These are phyloP conservation scores for Melanotaenia duboulayi DNA, from an alignment of 2,113 vertebrate species.

Conservation along the genomic window DNA sequence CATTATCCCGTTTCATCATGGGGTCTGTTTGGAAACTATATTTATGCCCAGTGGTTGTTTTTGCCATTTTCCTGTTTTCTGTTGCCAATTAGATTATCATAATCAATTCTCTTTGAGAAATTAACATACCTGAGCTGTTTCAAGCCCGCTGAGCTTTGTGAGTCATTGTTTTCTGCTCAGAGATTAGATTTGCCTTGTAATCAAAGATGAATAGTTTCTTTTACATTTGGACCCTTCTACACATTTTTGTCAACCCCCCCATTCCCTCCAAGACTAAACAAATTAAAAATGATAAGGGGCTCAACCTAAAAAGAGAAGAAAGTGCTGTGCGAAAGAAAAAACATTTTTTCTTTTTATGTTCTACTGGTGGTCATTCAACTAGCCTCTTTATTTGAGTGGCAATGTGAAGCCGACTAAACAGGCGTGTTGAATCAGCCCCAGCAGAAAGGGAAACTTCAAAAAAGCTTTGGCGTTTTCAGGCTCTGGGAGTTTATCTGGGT, in stretches of 20 bases:
- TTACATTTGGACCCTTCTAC: slow-evolving; percentile 47
- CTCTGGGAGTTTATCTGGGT: slow-evolving; percentile 70
- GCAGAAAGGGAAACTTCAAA: slow-evolving; percentile 69
- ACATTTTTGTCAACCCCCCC: slow-evolving; percentile 57
- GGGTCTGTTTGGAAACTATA: slow-evolving; percentile 33
- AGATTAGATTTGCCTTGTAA: slow-evolving; percentile 74
- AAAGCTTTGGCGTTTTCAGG: slow-evolving; percentile 44
- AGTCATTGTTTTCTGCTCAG: slow-evolving; percentile 51
- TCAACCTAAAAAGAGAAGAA: slow-evolving; percentile 46
- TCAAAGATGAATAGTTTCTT: slow-evolving; percentile 68
- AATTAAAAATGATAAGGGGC: slow-evolving; percentile 59
- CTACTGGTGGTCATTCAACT: slow-evolving; percentile 73
- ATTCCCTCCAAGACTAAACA: slow-evolving; percentile 49
- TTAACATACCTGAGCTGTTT: slow-evolving; percentile 57
- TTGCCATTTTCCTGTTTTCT: slow-evolving; percentile 78
- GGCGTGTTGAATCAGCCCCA: slow-evolving; percentile 63
- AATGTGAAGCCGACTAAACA: slow-evolving; percentile 74
- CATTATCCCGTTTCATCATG: slow-evolving; percentile 45
- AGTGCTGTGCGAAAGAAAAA: slow-evolving; percentile 65
- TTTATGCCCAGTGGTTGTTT: slow-evolving; percentile 59
- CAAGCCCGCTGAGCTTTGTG: slow-evolving; percentile 57
- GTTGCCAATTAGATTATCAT: slow-evolving; percentile 34
- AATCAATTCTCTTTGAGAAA: slow-evolving; percentile 52
- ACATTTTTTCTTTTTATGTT: slow-evolving; percentile 72
- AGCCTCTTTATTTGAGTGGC: slow-evolving; percentile 82